Percentiles rank a stretch among this genome's conserved stretches.
Evolutionary conservation across 1,140 invertebrate genomes (phyloP).

Genomic region (Rhyzopertha dominica): DNA sequence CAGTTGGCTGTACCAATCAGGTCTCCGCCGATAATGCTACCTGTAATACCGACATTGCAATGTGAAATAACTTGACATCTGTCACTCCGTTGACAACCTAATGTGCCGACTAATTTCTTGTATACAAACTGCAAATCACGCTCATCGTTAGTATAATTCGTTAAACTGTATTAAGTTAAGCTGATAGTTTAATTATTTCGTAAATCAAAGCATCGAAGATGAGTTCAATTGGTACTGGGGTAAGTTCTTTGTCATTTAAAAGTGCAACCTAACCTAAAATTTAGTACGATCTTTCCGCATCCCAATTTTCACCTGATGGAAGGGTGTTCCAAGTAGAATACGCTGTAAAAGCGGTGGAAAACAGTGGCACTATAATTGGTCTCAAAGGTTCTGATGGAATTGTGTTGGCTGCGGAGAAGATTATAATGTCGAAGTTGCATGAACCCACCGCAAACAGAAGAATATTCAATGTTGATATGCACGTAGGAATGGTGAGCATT

Average conservation of each 20-base stretch:
- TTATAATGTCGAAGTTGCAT: conserved; percentile 95
- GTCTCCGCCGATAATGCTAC: too few species aligned
- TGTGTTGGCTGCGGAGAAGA: conserved; percentile 96
- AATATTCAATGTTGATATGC: conserved; percentile 90
- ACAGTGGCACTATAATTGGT: conserved; percentile 94
- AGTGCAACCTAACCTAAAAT: conserved; percentile 18
- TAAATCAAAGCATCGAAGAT: conserved; percentile 51
- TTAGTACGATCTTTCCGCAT: conserved; percentile 97
- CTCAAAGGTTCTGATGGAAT: conserved; percentile 94
- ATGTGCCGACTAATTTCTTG: too few species aligned
- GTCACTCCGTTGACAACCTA: too few species aligned
- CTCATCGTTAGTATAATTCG: not conserved
- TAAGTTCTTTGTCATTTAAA: conserved; percentile 51
- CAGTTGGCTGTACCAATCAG: too few species aligned
- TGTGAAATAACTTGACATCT: too few species aligned
- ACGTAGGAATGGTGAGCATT: conserved; percentile 82
- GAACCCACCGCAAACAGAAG: conserved; percentile 91
- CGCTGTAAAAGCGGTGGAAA: conserved; percentile 98
- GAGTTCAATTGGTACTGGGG: conserved; percentile 95
- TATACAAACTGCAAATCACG: too few species aligned
- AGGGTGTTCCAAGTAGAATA: conserved; percentile 99
- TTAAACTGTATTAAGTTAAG: not conserved
- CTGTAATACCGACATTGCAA: too few species aligned
- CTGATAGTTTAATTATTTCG: not conserved
- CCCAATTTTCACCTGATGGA: conserved; percentile 99